Evolutionary conservation across 2,797 vertebrate species (phyloP).

Genomic region (Spea hammondii): DNA sequence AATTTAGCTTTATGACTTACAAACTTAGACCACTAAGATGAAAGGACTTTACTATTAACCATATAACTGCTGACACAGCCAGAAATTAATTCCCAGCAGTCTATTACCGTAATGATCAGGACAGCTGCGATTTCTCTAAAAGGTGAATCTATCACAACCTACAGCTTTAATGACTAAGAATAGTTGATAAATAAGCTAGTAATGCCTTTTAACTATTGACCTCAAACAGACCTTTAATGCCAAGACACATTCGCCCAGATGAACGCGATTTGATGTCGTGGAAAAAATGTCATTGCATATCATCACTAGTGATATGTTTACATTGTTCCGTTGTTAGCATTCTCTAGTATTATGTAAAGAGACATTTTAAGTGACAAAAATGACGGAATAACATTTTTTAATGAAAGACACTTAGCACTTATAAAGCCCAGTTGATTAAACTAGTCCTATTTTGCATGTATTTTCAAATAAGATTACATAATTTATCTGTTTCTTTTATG

Average conservation of each 20-base stretch:
- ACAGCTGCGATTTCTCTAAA: neutral
- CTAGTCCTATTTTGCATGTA: no score
- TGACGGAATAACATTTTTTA: neutral
- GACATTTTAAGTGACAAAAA: slow-evolving; percentile 24
- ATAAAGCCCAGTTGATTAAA: no score
- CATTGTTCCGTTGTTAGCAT: slow-evolving; percentile 19
- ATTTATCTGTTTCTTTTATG: no score
- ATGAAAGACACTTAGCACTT: neutral
- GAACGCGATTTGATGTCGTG: slow-evolving; percentile 30
- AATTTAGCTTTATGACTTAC: neutral
- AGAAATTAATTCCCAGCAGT: neutral
- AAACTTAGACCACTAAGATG: neutral
- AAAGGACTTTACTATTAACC: neutral
- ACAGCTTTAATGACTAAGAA: slow-evolving; percentile 24
- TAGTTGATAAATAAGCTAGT: slow-evolving; percentile 33
- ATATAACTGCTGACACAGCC: neutral
- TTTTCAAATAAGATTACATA: no score
- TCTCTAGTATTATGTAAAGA: slow-evolving; percentile 28
- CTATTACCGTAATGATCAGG: neutral
- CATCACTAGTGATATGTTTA: slow-evolving; percentile 32
- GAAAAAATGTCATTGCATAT: slow-evolving; percentile 30
- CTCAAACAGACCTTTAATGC: slow-evolving; percentile 26
- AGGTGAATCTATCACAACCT: neutral
- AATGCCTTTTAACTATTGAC: slow-evolving; percentile 40
- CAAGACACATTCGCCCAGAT: slow-evolving; percentile 3